A percentile compares a stretch with the other conserved stretches of the same genome.
Evolutionary conservation across 2,888 invertebrate species (phyloP).

Genomic region (Labia minor): DNA sequence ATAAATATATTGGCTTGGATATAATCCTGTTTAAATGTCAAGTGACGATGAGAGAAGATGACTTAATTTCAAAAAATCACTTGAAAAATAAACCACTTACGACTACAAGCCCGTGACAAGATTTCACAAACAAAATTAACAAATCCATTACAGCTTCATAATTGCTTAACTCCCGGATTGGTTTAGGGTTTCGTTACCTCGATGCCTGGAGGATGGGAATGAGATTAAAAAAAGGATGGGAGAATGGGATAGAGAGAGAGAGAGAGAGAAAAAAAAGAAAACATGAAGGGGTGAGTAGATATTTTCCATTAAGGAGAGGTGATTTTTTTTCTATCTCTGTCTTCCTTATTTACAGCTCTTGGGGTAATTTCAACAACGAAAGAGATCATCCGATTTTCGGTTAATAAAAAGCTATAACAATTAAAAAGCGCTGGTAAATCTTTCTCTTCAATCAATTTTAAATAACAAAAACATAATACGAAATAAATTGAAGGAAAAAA

Average conservation of each 20-base stretch:
- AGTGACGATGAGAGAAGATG: background rate
- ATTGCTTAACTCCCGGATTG: slow-evolving; percentile 1
- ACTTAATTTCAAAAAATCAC: slow-evolving; percentile 9
- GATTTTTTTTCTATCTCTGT: background rate
- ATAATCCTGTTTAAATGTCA: slow-evolving; percentile 13
- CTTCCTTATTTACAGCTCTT: background rate
- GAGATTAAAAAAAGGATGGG: too few species aligned
- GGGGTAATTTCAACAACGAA: background rate
- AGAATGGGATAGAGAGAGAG: too few species aligned
- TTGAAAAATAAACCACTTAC: slow-evolving; percentile 13
- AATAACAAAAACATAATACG: too few species aligned
- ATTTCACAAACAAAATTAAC: slow-evolving; percentile 13
- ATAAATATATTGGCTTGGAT: background rate
- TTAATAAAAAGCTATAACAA: background rate
- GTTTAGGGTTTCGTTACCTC: background rate
- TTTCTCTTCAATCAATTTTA: too few species aligned
- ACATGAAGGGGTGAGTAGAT: background rate
- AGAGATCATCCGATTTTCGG: background rate
- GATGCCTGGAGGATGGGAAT: too few species aligned
- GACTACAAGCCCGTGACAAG: background rate
- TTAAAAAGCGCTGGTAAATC: too few species aligned
- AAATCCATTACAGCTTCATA: background rate
- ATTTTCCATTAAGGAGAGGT: background rate
- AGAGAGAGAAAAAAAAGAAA: too few species aligned
- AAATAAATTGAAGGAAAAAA: too few species aligned